Base-by-base conservation (phyloP, 2,797 vertebrate species). In the Leucoraja ocellata region DNA sequence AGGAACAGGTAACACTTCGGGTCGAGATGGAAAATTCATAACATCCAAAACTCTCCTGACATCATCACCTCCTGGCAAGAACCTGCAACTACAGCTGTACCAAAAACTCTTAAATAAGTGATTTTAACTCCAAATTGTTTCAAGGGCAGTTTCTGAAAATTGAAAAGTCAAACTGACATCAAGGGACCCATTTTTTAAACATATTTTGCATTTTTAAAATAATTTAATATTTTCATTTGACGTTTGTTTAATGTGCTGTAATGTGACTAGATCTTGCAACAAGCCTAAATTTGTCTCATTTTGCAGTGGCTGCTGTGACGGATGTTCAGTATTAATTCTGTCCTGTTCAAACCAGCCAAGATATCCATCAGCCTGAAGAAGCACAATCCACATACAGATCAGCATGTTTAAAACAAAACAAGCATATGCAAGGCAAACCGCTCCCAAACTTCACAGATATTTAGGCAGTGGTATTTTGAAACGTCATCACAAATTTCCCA, bases 361-460 rank as follows among this genome's bases (percentile, higher is more conserved):
- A 68, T 21, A 86, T 86, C 83, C 83, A 86, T 36, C 4, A 21
- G 63, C 61, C n/a, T 36, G 32, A 36, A 68, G 61, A 86, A 61
- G 28, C 81, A 61, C 21, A 28, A 11, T 63, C 58, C n/a, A 61
- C 23, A 61, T 36, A 36, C 81, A n/a, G 58, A 32, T n/a, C 61
- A 10, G 84, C 32, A 36, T 32, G 61, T 21, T 58, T 11, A 0
- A 4, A 61, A 84, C 2, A 65, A 86, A 32, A 65, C 83, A 88
- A 68, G 84, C 6, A 68, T 11, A 63, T 36, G 36, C 61, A 36
- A 32, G 9, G 14, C 84, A 65, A 88, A 32, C 7, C 21, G 16
- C n/a, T n/a, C 63, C 32, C 84, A 88, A 88, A 68, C 61, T 68
- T 88, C 61, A n/a, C 84, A 65, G 61, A 28, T 88, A 88, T 88